Base-by-base conservation (phyloP, 2,888 invertebrate genomes). In the Tachina lurida region DNA sequence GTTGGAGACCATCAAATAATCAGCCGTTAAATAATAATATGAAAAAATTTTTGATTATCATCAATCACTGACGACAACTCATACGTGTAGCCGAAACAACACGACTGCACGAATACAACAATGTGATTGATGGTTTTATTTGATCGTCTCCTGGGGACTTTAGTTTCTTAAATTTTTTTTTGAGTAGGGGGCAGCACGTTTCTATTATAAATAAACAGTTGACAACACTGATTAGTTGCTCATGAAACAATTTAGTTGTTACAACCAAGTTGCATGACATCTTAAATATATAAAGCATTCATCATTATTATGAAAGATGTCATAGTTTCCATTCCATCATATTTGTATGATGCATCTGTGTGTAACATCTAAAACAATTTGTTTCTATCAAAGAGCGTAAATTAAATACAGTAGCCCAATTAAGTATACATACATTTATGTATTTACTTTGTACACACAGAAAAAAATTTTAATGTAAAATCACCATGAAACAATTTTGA, bases 371-470 rank as follows among this genome's bases (percentile, higher is more conserved):
- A 70, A 68, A 78, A 43, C 54, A 78, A 70, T 62, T 77, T 78
- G 62, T 70, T 78, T 78, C 10, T 78, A 70, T 60, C 15, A 54
- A 70, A 78, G 15, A 78, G 68, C 31, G 52, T 62, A 70, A 77
- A 68, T 68, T 68, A 47, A 70, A 78, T 70, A 60, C 60, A 58
- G 58, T 58, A 31, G 2, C 1, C 3, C 8, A 31, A 31, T 58
- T 58, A 31, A 31, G 58, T 58, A 1, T 31, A 15, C 19, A 8
- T 31, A 58, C 58, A 22, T 10, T 56, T 19, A 56, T 13, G 4
- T 31, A 31, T 31, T 2, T 31, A 31, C 31, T 4, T 31, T 2
- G 31, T 4, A 31, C 31, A 31, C 31, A 31, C 4, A 4, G 31
- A 31, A 31, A 4, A 31, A 31, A 31, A 31, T 3, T 4, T 4